Conservation (phyloP, 2,113 vertebrate species). For the Pachypanchax playfairii region DNA sequence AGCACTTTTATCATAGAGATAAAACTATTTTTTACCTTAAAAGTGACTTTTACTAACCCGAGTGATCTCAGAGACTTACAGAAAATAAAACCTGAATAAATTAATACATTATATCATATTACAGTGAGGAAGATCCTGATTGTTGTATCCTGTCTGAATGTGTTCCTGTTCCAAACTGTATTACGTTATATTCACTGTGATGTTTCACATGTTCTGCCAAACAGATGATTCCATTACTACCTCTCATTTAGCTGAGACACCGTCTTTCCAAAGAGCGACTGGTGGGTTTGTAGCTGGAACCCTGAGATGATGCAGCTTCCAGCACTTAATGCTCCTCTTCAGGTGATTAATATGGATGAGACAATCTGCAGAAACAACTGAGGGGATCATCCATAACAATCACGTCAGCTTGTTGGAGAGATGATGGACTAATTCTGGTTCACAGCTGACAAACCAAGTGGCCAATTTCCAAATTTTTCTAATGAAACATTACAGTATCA, state of each 20-base stretch:
- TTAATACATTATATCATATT: conserved; percentile 26
- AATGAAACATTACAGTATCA: conserved; percentile 7
- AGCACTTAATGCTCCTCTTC: conserved; percentile 20
- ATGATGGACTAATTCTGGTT: not conserved
- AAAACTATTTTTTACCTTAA: conserved; percentile 51
- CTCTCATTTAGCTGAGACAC: conserved; percentile 31
- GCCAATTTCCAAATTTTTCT: conserved; percentile 22
- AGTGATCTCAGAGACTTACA: conserved; percentile 42
- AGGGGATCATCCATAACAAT: conserved; percentile 22
- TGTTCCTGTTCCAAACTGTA: conserved; percentile 29
- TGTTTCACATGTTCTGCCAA: conserved; percentile 9
- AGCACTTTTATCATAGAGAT: conserved; percentile 62
- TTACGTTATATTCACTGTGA: conserved; percentile 4
- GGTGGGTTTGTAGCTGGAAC: conserved; percentile 23
- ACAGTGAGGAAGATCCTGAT: conserved; percentile 37
- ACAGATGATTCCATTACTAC: conserved; percentile 53
- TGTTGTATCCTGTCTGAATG: conserved; percentile 70
- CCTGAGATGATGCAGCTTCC: conserved; percentile 12
- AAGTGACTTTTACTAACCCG: conserved; percentile 50
- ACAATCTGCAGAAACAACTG: too few species aligned
- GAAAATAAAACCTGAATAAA: conserved; percentile 13
- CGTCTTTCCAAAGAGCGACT: not conserved
- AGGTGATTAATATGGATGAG: conserved; percentile 46
- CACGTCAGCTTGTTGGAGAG: too few species aligned
- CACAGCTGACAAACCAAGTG: conserved; percentile 6